A percentile compares a stretch with the other conserved stretches of the same genome.
Conservation (phyloP, 2,888 invertebrate genomes). For the Anticlea derivata region DNA sequence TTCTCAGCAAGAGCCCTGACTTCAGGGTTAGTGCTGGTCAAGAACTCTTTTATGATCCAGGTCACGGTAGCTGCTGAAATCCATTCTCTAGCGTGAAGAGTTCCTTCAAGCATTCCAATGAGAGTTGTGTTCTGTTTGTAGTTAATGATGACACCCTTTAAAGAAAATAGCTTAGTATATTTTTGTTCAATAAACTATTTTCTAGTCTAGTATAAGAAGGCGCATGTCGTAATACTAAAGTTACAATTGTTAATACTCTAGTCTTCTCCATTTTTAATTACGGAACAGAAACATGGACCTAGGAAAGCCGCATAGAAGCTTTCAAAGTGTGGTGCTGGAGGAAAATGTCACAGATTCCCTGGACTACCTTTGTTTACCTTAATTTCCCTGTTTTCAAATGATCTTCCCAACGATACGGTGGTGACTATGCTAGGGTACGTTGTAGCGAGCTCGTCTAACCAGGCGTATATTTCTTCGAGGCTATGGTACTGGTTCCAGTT, state of each 20-base stretch:
- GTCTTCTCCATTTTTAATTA: too few relatives aligned
- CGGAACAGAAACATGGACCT: too few relatives aligned
- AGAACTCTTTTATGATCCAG: conserved; percentile 87
- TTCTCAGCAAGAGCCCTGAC: conserved; percentile 84
- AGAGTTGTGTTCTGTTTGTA: conserved; percentile 66
- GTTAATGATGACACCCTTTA: conserved; percentile 73
- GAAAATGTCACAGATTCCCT: too few relatives aligned
- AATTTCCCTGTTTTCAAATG: conserved; percentile 85
- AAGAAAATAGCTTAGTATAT: not conserved
- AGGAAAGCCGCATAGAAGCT: too few relatives aligned
- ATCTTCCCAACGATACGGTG: conserved; percentile 80
- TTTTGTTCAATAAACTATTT: too few relatives aligned
- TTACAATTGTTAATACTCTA: too few relatives aligned
- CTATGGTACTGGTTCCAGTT: conserved; percentile 85
- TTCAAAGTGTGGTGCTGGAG: too few relatives aligned
- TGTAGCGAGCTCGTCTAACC: conserved; percentile 80
- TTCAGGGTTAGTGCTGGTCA: conserved; percentile 82
- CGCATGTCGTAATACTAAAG: too few relatives aligned
- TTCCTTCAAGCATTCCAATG: conserved; percentile 83
- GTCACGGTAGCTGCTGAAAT: conserved; percentile 86
- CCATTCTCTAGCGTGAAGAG: conserved; percentile 91
- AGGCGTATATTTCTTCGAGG: conserved; percentile 83
- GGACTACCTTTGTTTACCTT: too few relatives aligned
- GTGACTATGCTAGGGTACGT: conserved; percentile 77
- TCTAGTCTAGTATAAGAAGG: too few relatives aligned